Percentiles rank a stretch among this genome's conserved stretches.
These are phyloP conservation scores for Tenthredo scrophulariae DNA, from an alignment of 2,888 invertebrate species.

Conservation along the genomic window DNA sequence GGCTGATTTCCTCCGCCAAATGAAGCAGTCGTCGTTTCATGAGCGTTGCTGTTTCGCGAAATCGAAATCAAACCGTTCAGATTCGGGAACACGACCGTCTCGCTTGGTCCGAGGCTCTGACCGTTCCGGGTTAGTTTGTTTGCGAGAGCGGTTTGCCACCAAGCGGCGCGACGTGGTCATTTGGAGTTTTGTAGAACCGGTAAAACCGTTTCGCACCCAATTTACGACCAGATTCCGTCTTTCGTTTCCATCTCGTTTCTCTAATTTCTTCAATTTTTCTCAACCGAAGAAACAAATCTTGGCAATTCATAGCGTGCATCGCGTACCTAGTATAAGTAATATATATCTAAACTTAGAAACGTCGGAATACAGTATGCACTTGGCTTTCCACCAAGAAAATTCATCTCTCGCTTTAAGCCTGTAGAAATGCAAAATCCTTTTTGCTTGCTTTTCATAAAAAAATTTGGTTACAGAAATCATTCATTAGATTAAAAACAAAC, in stretches of 20 bases:
- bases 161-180: background rate
- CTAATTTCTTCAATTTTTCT: background rate
- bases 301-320: background rate
- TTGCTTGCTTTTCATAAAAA: too few species aligned
- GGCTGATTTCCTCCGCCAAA: background rate
- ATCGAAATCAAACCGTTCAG: background rate
- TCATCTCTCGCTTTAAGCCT: background rate
- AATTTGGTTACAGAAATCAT: too few species aligned
- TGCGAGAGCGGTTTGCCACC: background rate
- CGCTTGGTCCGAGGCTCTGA: background rate
- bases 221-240: background rate
- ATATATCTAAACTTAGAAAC: background rate
- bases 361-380: background rate
- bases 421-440: background rate
- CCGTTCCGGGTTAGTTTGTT: background rate
- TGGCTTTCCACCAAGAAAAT: background rate
- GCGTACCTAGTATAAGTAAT: slow-evolving; percentile 1
- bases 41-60: background rate
- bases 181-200: background rate
- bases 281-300: background rate
- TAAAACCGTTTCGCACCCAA: background rate
- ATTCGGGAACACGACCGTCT: background rate
- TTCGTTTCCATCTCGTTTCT: background rate
- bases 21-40: background rate
- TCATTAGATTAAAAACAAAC: too few species aligned